Evolutionary conservation across 1,140 invertebrate species (phyloP).

Genomic region (Sycobia sp.): DNA sequence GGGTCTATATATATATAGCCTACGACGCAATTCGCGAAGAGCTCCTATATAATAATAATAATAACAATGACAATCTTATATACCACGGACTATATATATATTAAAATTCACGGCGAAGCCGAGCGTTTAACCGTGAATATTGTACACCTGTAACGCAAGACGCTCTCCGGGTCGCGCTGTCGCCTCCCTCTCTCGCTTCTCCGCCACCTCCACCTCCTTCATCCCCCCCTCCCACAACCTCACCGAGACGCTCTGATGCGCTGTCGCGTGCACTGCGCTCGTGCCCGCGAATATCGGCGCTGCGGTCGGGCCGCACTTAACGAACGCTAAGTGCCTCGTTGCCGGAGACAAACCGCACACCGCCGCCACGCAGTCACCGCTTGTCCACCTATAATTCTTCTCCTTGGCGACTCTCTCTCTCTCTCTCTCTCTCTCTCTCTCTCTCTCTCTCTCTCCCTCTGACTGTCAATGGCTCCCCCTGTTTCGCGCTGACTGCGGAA

Average conservation of each 20-base stretch:
- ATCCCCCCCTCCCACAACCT: background rate
- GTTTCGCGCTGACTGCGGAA: background rate
- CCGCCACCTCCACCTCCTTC: background rate
- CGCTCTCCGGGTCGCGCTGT: no score
- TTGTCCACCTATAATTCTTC: no score
- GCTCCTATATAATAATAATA: no score
- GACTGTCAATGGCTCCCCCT: background rate
- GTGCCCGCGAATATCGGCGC: background rate
- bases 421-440: background rate
- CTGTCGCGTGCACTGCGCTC: background rate
- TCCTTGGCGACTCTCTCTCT: no score
- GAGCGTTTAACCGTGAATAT: constrained; percentile 29
- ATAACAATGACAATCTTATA: no score
- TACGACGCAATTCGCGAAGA: no score
- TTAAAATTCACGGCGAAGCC: no score
- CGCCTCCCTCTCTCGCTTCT: background rate
- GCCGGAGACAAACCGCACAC: constrained; percentile 30
- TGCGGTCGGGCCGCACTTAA: constrained; percentile 11
- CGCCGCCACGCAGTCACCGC: no score
- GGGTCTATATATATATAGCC: no score
- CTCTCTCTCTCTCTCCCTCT: background rate
- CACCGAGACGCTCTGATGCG: background rate
- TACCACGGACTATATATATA: no score
- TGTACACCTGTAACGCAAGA: constrained; percentile 34
- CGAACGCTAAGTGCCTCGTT: constrained; percentile 34